A percentile compares a stretch with the other conserved stretches of the same genome.
phyloP scores from a whole-genome alignment of 2,888 invertebrate species.

The Zygothrica quintamaculata region DNA sequence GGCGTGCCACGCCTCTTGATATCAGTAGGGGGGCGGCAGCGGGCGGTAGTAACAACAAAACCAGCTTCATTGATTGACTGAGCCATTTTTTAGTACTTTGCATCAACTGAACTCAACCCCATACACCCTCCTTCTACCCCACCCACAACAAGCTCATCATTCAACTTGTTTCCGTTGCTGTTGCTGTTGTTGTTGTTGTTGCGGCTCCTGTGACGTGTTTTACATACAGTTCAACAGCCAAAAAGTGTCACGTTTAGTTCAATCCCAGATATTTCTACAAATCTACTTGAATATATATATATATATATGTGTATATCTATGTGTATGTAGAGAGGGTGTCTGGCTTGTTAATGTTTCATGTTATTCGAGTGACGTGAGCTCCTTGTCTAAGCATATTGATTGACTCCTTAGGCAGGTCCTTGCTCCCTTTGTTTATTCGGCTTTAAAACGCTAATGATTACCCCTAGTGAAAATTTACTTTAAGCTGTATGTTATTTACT shows the following conservation, averaged over 20 bases:
- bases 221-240: conserved; percentile 48
- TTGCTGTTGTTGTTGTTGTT: too few species aligned
- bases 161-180: conserved; percentile 3
- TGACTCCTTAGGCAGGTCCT: conserved; percentile 39
- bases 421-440: conserved; percentile 22
- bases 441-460: conserved; percentile 32
- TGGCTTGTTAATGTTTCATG: conserved; percentile 58
- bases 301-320: too few species aligned
- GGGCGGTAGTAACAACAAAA: background rate
- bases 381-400: conserved; percentile 32
- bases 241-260: conserved; percentile 56
- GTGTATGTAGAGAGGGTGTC: background rate
- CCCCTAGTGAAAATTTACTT: background rate
- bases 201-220: conserved; percentile 44
- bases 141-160: background rate
- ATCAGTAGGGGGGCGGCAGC: background rate
- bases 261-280: conserved; percentile 20
- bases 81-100: conserved; percentile 11
- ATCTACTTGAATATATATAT: background rate
- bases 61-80: conserved; percentile 49
- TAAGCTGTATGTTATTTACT: too few species aligned
- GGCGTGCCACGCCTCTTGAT: conserved; percentile 27
- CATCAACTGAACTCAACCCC: background rate
- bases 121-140: background rate
- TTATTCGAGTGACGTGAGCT: conserved; percentile 44